Evolutionary conservation across 2,888 invertebrate species (phyloP), one percentile per base, ranked within the genome.

Genomic region (Tanypteryx hageni): DNA sequence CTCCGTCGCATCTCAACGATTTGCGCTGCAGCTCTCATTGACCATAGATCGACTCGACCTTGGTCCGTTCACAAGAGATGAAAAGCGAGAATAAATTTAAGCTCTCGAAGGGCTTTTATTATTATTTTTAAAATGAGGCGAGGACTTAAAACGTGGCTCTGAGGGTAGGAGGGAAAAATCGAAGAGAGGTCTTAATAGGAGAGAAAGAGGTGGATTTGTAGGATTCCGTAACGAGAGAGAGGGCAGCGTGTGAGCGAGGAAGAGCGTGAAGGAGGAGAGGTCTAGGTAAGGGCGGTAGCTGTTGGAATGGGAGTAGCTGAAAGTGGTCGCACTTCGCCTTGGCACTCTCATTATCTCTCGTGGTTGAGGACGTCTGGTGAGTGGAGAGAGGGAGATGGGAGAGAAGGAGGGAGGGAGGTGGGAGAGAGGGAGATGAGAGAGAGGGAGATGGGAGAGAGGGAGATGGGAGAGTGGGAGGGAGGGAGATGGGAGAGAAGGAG

Each of bases 291-390:
- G 76, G 76, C 76, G 76, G 76, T 76, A 76, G 76, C 76, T 13
- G 76, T 5, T 76, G 76, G 76, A 27, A 76, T 22, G 76, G 27
- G 68, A 7, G n/a, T 16, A 64, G 8, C 64, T 7, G 64, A 68
- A 68, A 68, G 68, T 68, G 68, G 68, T 68, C 68, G 68, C 68
- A 68, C 68, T 68, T 68, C 68, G 68, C 18, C 76, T 76, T 76
- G 76, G 76, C 76, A 76, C 76, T 76, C 76, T 76, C 76, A 76
- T 76, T 76, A 76, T 76, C 76, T 76, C 76, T 76, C 76, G 76
- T 27, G 76, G 76, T 76, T 27, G 27, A 76, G 76, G 27, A 76
- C 27, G 76, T 76, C 76, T 76, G 76, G 76, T 13, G 27, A 76
- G 44, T 44, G 44, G 44, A 44, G 44, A 44, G 44, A 44, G 44